Base-by-base conservation (phyloP, 2,888 invertebrate genomes). In the Stenotaenia linearis region DNA sequence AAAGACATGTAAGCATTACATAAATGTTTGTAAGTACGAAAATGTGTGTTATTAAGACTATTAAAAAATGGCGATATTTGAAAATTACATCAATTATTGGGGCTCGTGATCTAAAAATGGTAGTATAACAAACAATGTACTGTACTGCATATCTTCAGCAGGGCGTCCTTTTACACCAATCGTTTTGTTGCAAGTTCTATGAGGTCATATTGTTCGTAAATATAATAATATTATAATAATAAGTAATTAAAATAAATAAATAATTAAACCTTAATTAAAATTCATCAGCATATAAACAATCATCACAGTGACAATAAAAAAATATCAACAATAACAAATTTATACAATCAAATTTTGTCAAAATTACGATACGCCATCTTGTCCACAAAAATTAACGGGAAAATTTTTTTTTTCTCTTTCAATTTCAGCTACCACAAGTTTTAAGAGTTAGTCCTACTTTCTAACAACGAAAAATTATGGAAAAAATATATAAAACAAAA, bases 71-170 rank as follows among this genome's bases (percentile, higher is more conserved):
- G 61, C 23, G 61, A 61, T 25, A 25, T 61, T 61, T 61, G 25
- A 61, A 61, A 61, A 61, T 61, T 61, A 61, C 61, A 61, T 61
- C 61, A 61, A 61, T 61, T 61, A 61, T 61, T 61, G 61, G 61
- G 45, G 15, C n/a, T 61, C 7, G 61, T 61, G 61, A 61, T 7
- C 61, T 61, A 61, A 61, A 61, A 61, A 45, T 18, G n/a, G 45
- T 61, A 61, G 25, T 61, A 18, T 61, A 61, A 61, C 61, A 61
- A 61, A 61, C 61, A 45, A 45, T 45, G 45, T 45, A 45, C 25
- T 61, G 61, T 25, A 25, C 25, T 61, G 23, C 25, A 25, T 25
- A 25, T 61, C 25, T 61, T 61, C 25, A 25, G 61, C 61, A 61
- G 61, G 15, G 45, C 61, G 56, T 25, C 61, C 23, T 61, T 25